Evolutionary conservation across 1,140 invertebrate species (phyloP), one percentile per base, ranked within the genome.

Genomic region (Araneus ventricosus): DNA sequence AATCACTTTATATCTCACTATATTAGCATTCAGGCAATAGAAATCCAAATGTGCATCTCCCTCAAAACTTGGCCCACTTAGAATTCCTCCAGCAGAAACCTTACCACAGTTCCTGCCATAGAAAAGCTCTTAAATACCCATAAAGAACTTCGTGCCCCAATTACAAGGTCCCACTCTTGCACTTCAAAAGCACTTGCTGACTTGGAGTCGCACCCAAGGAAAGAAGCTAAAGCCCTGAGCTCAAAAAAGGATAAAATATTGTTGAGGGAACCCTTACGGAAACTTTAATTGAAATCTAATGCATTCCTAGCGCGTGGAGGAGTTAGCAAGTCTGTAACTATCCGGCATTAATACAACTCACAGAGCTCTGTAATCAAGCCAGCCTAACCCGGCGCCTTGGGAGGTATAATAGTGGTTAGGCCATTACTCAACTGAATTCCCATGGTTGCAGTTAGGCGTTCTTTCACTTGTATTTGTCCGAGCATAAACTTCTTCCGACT

Each of bases 251-350:
- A 88, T 88, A 88, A 88, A 70, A 52, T 90, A 90, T 90, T 79
- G 70, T 90, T 57, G 14, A 79, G 88, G 70, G 88, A 90, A 61
- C 70, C 52, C 67, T 79, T 79, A 79, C 37, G 45, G 45, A 79
- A 80, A 80, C 57, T 91, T 82, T 91, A 91, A 91, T 91, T 91
- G 89, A 91, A 91, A 91, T 91, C 79, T 91, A 84, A 91, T 91
- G 79, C 70, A 91, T 91, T 84, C 89, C 79, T 82, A n/a, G 37
- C 67, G 88, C 67, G 37, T 59, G 88, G 79, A 30, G 34, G 70
- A 84, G 75, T 91, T 91, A 39, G 89, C 80, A 22, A 84, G 37
- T 57, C 41, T 37, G 22, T 80, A 90, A 80, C 88, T 80, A 90
- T 52, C 27, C 70, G 4, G 57, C 41, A 67, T 90, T 90, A 59